These are phyloP conservation scores for Cardiocondyla obscurior DNA, from an alignment of 1,140 invertebrate species.

Conservation along the genomic window DNA sequence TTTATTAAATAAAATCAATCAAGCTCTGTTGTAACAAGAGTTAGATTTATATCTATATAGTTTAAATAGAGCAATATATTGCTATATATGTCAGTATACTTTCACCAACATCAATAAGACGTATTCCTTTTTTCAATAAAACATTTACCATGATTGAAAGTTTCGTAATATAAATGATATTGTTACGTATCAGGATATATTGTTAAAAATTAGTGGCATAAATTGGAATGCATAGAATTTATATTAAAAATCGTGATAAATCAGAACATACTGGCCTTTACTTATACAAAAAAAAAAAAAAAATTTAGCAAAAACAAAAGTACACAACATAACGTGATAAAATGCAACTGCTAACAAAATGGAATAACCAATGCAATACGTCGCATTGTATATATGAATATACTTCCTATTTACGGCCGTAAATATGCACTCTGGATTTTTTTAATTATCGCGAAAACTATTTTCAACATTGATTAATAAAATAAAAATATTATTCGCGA, in stretches of 20 bases:
- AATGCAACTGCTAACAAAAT: slow-evolving; percentile 21
- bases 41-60: slow-evolving; percentile 37
- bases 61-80: slow-evolving; percentile 10
- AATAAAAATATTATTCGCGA: slow-evolving; percentile 7
- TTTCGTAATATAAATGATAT: slow-evolving; percentile 4
- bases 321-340: slow-evolving; percentile 21
- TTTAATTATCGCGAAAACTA: slow-evolving; percentile 28
- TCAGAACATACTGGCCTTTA: neutral
- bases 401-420: slow-evolving; percentile 52
- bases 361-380: slow-evolving; percentile 10
- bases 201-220: slow-evolving; percentile 3
- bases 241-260: slow-evolving; percentile 6
- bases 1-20: slow-evolving; percentile 15
- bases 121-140: neutral
- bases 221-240: slow-evolving; percentile 35
- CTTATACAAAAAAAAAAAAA: slow-evolving; percentile 14
- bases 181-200: neutral
- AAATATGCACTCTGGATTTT: slow-evolving; percentile 6
- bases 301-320: slow-evolving; percentile 2
- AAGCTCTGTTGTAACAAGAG: slow-evolving; percentile 45
- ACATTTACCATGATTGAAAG: neutral
- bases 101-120: slow-evolving; percentile 19
- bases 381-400: slow-evolving; percentile 17
- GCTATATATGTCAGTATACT: slow-evolving; percentile 10
- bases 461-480: neutral